phyloP scores from a whole-genome alignment of 2,113 vertebrate species.

The Chloroceryle aenea region DNA sequence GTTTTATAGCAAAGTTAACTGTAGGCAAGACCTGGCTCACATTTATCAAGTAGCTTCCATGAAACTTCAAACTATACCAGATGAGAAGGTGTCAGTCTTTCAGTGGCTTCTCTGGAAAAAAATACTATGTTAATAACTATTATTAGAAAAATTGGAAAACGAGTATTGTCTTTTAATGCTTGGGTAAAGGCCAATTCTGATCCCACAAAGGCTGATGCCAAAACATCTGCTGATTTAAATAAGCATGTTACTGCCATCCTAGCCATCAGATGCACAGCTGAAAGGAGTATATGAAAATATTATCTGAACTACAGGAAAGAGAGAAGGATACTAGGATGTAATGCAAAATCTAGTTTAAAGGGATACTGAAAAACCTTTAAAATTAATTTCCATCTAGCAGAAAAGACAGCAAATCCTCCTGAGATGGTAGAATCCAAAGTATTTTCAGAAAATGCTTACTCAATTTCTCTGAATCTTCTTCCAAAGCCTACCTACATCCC shows the following conservation, averaged over 20 bases:
- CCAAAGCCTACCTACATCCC: background rate
- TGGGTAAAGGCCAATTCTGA: background rate
- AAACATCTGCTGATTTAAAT: background rate
- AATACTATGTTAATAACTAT: background rate
- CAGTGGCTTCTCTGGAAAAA: background rate
- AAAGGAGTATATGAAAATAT: background rate
- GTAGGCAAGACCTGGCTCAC: background rate
- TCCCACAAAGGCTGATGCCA: background rate
- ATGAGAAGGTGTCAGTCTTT: background rate
- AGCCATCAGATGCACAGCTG: background rate
- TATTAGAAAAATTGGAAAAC: background rate
- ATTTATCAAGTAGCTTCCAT: background rate
- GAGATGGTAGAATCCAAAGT: background rate
- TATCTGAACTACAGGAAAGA: background rate
- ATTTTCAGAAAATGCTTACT: background rate
- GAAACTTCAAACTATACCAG: background rate
- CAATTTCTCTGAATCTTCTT: background rate
- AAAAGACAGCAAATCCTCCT: background rate
- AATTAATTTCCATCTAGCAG: background rate
- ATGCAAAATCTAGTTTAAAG: background rate
- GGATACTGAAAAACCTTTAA: background rate
- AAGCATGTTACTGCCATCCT: background rate
- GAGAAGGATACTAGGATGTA: background rate
- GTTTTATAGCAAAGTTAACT: background rate
- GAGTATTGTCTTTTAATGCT: background rate